These are phyloP conservation scores for Hycleus phaleratus DNA, from an alignment of 1,140 invertebrate genomes.

Conservation along the genomic window DNA sequence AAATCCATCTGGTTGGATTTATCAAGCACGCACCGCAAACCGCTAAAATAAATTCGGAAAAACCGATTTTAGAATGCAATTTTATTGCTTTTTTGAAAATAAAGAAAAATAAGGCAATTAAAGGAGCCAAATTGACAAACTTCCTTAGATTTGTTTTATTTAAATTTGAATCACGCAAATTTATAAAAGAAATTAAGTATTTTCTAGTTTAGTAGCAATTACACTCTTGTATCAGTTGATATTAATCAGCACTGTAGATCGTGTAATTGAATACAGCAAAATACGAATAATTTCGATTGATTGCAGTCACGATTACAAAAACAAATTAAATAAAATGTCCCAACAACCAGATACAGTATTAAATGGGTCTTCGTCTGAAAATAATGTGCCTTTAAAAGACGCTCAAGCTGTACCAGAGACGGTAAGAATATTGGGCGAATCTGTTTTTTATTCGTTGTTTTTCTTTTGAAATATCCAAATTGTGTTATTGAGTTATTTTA, in stretches of 20 bases:
- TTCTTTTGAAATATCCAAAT: too few species aligned
- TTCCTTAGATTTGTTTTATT: too few species aligned
- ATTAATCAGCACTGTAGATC: conserved; percentile 8
- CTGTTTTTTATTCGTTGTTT: too few species aligned
- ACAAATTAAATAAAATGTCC: conserved; percentile 11
- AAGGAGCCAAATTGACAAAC: too few species aligned
- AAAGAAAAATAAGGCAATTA: too few species aligned
- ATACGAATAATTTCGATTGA: not conserved
- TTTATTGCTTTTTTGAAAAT: too few species aligned
- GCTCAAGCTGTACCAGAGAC: conserved; percentile 10
- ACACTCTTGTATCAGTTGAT: too few species aligned
- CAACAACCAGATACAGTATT: conserved; percentile 18
- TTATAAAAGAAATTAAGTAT: too few species aligned
- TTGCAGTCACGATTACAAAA: conserved; percentile 2
- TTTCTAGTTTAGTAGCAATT: too few species aligned
- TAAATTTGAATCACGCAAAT: too few species aligned
- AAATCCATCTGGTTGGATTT: conserved; percentile 3
- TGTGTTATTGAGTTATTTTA: conserved; percentile 11
- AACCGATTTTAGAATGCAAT: too few species aligned
- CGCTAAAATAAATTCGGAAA: not conserved
- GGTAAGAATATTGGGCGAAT: conserved; percentile 2
- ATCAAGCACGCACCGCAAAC: conserved; percentile 8
- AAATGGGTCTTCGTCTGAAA: conserved; percentile 18
- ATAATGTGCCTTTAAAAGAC: conserved; percentile 14
- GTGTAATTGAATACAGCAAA: not conserved